These are phyloP conservation scores for Diarsia mendica DNA, from an alignment of 2,888 invertebrate species.

Conservation along the genomic window DNA sequence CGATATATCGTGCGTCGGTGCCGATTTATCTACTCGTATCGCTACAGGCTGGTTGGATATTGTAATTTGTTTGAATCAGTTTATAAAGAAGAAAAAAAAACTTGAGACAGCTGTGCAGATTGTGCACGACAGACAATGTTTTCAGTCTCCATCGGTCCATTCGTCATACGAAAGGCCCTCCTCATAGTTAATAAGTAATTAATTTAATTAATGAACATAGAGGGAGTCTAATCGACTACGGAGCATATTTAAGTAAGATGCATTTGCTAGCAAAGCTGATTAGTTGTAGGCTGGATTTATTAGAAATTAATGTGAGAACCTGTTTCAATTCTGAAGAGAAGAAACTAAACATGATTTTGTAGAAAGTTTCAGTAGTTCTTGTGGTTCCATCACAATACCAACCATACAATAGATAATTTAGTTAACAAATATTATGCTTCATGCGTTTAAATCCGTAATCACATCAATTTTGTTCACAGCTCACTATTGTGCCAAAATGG, in stretches of 20 bases:
- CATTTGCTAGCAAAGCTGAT: conserved; percentile 20
- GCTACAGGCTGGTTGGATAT: conserved; percentile 56
- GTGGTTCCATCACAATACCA: neutral
- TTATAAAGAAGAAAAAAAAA: conserved; percentile 35
- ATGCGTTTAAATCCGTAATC: neutral
- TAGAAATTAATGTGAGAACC: conserved; percentile 27
- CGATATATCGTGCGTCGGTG: conserved; percentile 67
- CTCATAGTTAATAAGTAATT: conserved; percentile 45
- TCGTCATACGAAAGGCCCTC: conserved; percentile 24
- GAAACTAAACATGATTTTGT: conserved; percentile 1
- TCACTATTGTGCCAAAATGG: conserved; percentile 35
- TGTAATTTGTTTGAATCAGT: conserved; percentile 54
- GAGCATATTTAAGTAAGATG: conserved; percentile 3
- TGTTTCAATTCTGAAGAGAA: conserved; percentile 1
- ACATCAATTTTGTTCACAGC: neutral
- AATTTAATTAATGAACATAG: conserved; percentile 45
- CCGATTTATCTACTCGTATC: conserved; percentile 65
- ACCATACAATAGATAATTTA: neutral
- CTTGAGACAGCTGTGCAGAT: conserved; percentile 32
- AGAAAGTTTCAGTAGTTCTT: neutral
- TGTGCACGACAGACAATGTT: conserved; percentile 13
- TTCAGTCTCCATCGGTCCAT: conserved; percentile 25
- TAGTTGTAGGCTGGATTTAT: conserved; percentile 14
- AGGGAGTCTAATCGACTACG: conserved; percentile 17
- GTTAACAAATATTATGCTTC: neutral